A percentile compares a stretch with the other conserved stretches of the same genome.
Evolutionary conservation across 2,888 invertebrate genomes (phyloP).

Genomic region (Ectemnius cavifrons): DNA sequence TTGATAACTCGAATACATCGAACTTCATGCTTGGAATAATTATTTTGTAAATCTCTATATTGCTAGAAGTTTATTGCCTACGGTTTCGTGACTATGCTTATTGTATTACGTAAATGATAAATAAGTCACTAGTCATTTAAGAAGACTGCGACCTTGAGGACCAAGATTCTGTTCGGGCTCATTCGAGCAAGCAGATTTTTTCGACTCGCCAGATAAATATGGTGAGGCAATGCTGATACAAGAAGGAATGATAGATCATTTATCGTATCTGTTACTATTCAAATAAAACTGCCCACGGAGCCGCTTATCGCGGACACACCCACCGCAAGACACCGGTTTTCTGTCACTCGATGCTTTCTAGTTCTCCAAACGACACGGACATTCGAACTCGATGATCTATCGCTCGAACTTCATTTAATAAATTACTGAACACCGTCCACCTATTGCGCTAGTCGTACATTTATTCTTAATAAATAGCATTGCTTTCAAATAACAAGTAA

Average conservation of each 20-base stretch:
- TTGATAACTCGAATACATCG: no score
- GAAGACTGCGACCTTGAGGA: constrained; percentile 9
- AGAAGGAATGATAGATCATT: constrained; percentile 24
- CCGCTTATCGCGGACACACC: constrained; percentile 42
- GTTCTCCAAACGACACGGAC: constrained; percentile 6
- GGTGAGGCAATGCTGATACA: constrained; percentile 27
- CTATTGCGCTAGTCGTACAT: no score
- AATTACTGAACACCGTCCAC: no score
- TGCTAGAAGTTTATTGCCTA: no score
- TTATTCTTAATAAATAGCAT: no score
- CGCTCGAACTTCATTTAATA: no score
- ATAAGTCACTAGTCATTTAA: no score
- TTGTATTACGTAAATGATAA: no score
- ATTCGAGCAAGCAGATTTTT: constrained; percentile 1
- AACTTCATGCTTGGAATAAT: no score
- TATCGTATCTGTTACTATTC: constrained; percentile 29
- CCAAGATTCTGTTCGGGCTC: neutral
- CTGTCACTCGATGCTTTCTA: neutral
- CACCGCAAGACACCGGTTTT: constrained; percentile 20
- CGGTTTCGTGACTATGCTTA: no score
- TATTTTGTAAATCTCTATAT: no score
- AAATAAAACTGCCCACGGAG: constrained; percentile 19
- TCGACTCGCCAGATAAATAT: neutral
- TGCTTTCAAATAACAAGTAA: no score
- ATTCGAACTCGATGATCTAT: constrained; percentile 2